These are phyloP conservation scores for Marmota monax DNA, from an alignment of 2,113 vertebrate genomes.

Conservation along the genomic window DNA sequence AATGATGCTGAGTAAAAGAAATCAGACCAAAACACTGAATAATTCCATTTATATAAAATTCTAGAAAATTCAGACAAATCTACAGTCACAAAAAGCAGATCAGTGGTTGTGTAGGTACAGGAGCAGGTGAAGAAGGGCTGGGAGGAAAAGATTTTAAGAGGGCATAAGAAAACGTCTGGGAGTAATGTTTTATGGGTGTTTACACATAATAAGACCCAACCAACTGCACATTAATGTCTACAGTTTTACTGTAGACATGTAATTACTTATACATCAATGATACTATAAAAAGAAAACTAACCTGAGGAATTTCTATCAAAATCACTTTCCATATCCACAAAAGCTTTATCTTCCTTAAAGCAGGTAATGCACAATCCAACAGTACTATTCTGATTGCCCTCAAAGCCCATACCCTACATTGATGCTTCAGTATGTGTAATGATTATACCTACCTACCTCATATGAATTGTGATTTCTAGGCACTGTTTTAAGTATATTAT, in stretches of 20 bases:
- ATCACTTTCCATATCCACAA: conserved; percentile 32
- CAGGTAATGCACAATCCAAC: not conserved
- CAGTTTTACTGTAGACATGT: not conserved
- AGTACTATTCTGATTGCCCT: not conserved
- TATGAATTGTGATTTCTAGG: not conserved
- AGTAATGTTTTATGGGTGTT: conserved; percentile 4
- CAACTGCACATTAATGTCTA: not conserved
- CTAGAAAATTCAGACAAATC: conserved; percentile 23
- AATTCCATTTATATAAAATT: conserved; percentile 41
- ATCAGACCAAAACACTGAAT: not conserved
- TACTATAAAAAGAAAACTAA: not conserved
- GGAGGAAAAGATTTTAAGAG: conserved; percentile 25
- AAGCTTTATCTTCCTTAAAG: conserved; percentile 29
- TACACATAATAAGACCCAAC: conserved; percentile 14
- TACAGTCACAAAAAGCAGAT: conserved; percentile 42
- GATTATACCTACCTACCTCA: not conserved
- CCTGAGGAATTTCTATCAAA: conserved; percentile 11
- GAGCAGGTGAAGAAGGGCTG: not conserved
- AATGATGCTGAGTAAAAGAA: not conserved
- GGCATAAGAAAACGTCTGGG: not conserved
- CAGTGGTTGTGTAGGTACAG: not conserved
- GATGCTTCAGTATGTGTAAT: not conserved
- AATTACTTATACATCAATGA: conserved; percentile 16
- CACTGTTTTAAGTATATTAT: not conserved
- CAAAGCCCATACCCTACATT: not conserved